phyloP scores from a whole-genome alignment of 2,888 invertebrate species.

The Drosophila niveifrons region DNA sequence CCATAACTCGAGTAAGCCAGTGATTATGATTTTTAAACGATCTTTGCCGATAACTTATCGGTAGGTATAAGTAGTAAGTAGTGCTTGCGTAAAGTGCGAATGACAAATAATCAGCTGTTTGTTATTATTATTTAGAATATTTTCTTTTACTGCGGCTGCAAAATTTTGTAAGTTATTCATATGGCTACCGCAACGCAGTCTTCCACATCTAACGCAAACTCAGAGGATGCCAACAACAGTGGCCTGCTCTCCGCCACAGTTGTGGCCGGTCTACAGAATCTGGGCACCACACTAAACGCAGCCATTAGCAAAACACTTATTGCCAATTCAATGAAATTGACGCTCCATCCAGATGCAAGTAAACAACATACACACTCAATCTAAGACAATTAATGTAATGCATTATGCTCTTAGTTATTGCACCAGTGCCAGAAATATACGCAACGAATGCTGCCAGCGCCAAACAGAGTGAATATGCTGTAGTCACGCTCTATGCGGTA shows the following conservation, averaged over 20 bases:
- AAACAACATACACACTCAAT: constrained; percentile 36
- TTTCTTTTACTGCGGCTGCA: neutral
- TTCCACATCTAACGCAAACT: constrained; percentile 1
- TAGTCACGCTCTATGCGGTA: constrained; percentile 81
- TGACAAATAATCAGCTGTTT: constrained; percentile 45
- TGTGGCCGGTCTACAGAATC: constrained; percentile 80
- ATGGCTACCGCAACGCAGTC: constrained; percentile 46
- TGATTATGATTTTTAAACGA: no score
- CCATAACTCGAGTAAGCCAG: no score
- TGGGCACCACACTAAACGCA: constrained; percentile 77
- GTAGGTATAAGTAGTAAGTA: no score
- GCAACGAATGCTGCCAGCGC: constrained; percentile 82
- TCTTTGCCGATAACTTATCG: constrained; percentile 5
- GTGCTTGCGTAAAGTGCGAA: constrained; percentile 18
- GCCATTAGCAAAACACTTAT: constrained; percentile 83
- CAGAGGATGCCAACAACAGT: constrained; percentile 31
- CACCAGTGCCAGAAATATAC: constrained; percentile 85
- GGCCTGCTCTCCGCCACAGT: constrained; percentile 77
- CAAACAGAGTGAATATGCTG: constrained; percentile 85
- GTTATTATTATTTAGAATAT: constrained; percentile 21
- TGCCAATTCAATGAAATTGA: constrained; percentile 83
- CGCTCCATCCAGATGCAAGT: constrained; percentile 84
- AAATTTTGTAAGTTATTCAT: constrained; percentile 30
- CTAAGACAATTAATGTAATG: no score
- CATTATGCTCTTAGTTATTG: constrained; percentile 78